These are phyloP conservation scores for Myripristis jacobus DNA, from an alignment of 2,797 vertebrate species.

Conservation along the genomic window DNA sequence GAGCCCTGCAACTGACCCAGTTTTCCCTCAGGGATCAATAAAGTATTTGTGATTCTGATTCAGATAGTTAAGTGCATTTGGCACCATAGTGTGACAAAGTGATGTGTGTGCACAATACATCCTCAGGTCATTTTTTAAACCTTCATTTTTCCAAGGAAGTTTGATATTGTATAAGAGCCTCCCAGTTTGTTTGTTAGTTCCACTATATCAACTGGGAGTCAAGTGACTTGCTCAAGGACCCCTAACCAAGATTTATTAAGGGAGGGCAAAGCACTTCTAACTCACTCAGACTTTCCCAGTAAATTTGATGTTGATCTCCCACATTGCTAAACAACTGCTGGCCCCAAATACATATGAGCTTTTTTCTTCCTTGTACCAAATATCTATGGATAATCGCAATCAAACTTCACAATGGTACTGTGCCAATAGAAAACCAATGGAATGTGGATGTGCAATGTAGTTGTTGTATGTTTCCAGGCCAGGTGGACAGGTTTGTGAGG, in stretches of 20 bases:
- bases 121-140: too few relatives aligned
- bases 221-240: background rate
- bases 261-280: background rate
- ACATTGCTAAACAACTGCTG: background rate
- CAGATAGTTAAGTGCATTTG: too few relatives aligned
- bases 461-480: constrained; percentile 67
- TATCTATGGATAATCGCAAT: background rate
- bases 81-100: too few relatives aligned
- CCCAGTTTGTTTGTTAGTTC: too few relatives aligned
- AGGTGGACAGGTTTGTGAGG: constrained; percentile 81
- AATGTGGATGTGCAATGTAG: constrained; percentile 34
- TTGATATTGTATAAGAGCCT: too few relatives aligned
- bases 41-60: too few relatives aligned
- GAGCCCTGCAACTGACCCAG: too few relatives aligned
- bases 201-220: too few relatives aligned
- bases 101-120: too few relatives aligned
- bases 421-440: background rate
- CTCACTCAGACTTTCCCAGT: too few relatives aligned
- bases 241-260: background rate
- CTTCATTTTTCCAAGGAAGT: too few relatives aligned
- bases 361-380: background rate
- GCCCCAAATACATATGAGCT: background rate
- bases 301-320: too few relatives aligned
- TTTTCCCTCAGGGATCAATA: background rate
- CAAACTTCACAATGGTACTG: background rate